Percentiles rank a stretch among this genome's conserved stretches.
Evolutionary conservation across 2,797 vertebrate species (phyloP).

Genomic region (Rallus crepitans): DNA sequence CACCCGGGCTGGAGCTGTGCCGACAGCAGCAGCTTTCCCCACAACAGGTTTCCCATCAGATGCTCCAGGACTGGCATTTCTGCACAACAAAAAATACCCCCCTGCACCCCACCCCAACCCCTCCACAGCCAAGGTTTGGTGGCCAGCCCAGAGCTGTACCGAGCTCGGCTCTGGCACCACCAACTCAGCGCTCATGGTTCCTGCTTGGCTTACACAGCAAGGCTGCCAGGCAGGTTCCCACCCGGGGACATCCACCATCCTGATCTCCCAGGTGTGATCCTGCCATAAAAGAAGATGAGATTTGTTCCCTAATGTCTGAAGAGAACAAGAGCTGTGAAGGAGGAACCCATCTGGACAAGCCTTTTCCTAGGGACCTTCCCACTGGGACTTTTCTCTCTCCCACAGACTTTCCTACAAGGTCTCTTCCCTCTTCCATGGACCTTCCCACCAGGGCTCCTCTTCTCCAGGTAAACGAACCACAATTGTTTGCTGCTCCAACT

Average conservation of each 20-base stretch:
- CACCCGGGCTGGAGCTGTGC: rapidly evolving
- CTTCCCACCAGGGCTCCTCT: too few relatives aligned
- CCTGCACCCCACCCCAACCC: background rate
- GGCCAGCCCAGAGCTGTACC: rapidly evolving
- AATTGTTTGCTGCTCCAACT: background rate
- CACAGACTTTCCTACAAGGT: too few relatives aligned
- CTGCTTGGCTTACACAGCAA: background rate
- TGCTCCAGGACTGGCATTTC: rapidly evolving
- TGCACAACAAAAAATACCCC: too few relatives aligned
- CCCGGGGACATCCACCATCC: background rate
- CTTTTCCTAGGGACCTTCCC: background rate
- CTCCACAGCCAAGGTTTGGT: rapidly evolving
- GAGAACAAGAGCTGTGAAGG: background rate
- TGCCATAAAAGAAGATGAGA: background rate
- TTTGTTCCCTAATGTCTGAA: background rate
- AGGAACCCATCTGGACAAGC: background rate
- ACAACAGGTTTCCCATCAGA: background rate
- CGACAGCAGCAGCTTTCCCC: rapidly evolving
- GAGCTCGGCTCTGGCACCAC: rapidly evolving
- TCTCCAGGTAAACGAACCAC: background rate
- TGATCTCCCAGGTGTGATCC: background rate
- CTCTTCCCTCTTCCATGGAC: background rate
- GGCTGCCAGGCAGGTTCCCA: background rate
- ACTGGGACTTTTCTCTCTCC: background rate
- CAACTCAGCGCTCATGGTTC: rapidly evolving